A percentile compares a stretch with the other conserved stretches of the same genome.
Evolutionary conservation across 2,113 vertebrate species (phyloP).

Genomic region (Desmodus rotundus): DNA sequence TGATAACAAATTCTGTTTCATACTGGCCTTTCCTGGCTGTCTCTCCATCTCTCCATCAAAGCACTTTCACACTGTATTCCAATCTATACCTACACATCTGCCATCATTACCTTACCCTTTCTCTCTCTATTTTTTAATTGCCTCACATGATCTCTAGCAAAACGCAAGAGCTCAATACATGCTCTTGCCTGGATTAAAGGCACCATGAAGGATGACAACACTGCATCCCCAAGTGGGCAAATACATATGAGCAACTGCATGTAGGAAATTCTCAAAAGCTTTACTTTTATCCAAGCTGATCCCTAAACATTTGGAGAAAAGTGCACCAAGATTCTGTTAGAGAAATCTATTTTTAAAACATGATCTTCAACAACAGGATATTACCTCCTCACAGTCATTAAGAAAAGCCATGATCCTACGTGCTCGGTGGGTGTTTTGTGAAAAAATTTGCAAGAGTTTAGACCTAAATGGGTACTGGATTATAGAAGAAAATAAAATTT

Average conservation of each 20-base stretch:
- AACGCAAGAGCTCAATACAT: not conserved
- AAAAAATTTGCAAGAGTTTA: not conserved
- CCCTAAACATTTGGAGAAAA: not conserved
- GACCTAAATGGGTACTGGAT: not conserved
- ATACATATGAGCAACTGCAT: rapidly evolving
- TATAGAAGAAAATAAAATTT: not conserved
- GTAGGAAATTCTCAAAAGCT: not conserved
- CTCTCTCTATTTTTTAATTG: not conserved
- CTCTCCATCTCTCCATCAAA: not conserved
- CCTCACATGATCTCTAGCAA: not conserved
- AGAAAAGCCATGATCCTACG: not conserved
- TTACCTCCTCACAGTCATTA: not conserved
- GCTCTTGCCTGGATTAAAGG: not conserved
- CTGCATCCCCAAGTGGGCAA: not conserved
- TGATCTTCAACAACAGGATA: not conserved
- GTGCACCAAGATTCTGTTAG: not conserved
- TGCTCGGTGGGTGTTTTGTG: not conserved
- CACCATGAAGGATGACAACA: not conserved
- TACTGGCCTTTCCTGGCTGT: not conserved
- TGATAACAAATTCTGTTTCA: not conserved
- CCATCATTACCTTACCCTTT: not conserved
- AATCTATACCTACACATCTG: not conserved
- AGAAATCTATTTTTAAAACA: not conserved
- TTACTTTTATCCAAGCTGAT: not conserved
- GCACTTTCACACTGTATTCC: not conserved